Evolutionary conservation across 2,113 vertebrate species (phyloP).

Genomic region (Cephalopholis sonnerati): DNA sequence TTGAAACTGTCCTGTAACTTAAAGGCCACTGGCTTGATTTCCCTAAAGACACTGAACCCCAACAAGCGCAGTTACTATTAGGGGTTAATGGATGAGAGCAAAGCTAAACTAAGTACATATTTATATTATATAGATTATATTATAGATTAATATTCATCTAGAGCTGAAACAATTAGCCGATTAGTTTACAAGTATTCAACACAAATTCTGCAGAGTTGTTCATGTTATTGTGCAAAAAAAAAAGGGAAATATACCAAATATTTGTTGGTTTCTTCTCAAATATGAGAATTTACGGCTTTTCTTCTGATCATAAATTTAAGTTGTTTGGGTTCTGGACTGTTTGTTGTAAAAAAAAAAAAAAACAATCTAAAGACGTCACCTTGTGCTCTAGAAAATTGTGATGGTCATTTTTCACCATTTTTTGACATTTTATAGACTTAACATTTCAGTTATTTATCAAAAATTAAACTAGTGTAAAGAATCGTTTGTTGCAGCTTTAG

Average conservation of each 20-base stretch:
- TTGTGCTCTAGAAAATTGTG: not conserved
- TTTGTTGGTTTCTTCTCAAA: not conserved
- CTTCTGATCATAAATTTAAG: no score
- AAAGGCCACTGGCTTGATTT: constrained; percentile 35
- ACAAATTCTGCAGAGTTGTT: no score
- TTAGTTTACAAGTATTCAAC: not conserved
- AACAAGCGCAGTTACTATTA: not conserved
- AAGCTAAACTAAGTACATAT: not conserved
- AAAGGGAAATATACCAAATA: not conserved
- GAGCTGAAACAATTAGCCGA: not conserved
- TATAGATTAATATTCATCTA: no score
- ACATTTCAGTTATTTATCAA: no score
- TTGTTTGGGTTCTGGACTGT: not conserved
- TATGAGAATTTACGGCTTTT: not conserved
- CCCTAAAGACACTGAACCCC: not conserved
- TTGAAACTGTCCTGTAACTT: not conserved
- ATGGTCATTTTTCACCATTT: not conserved
- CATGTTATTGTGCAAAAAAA: not conserved
- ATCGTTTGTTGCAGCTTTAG: not conserved
- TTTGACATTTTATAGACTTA: not conserved
- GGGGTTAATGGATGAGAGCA: not conserved
- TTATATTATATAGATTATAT: no score
- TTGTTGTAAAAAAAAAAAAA: not conserved
- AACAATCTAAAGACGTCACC: no score
- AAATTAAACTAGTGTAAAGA: not conserved